Evolutionary conservation across 2,113 vertebrate genomes (phyloP).

Genomic region (Pachyramphus minor): DNA sequence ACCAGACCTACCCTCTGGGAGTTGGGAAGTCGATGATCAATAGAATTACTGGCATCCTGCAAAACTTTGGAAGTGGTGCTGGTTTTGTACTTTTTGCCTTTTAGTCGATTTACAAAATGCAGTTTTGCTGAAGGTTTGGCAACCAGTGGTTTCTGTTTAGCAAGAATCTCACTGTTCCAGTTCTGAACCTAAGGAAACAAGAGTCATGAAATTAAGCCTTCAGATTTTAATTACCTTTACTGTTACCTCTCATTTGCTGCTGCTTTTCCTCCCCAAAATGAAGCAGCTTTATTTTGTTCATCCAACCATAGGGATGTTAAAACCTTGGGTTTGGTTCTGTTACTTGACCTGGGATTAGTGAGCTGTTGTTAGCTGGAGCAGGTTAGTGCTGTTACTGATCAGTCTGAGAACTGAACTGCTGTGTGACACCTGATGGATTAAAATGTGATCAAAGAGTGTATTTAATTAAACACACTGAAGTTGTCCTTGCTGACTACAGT

Average conservation of each 20-base stretch:
- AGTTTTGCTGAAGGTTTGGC: slow-evolving; percentile 89
- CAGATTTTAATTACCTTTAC: not conserved
- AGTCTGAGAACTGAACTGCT: not conserved
- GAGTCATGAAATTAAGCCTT: not conserved
- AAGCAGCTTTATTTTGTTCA: not conserved
- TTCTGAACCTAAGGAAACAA: slow-evolving; percentile 82
- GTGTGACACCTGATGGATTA: not conserved
- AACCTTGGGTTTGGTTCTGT: not conserved
- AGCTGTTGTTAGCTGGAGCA: not conserved
- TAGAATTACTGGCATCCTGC: slow-evolving; percentile 91
- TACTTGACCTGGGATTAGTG: not conserved
- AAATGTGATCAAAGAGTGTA: rapidly evolving
- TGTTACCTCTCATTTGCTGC: not conserved
- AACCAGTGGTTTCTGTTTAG: slow-evolving; percentile 86
- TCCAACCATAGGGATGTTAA: not conserved
- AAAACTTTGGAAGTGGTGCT: slow-evolving; percentile 83
- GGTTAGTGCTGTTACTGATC: not conserved
- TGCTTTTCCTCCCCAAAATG: not conserved
- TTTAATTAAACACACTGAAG: not conserved
- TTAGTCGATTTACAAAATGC: slow-evolving; percentile 91
- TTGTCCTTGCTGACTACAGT: not conserved
- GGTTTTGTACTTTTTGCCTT: slow-evolving; percentile 89
- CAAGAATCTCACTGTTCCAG: slow-evolving; percentile 90
- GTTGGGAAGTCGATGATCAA: slow-evolving; percentile 72
- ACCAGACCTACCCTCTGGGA: slow-evolving; percentile 79